phyloP scores from a whole-genome alignment of 2,888 invertebrate species.

The Lamproptera curius region DNA sequence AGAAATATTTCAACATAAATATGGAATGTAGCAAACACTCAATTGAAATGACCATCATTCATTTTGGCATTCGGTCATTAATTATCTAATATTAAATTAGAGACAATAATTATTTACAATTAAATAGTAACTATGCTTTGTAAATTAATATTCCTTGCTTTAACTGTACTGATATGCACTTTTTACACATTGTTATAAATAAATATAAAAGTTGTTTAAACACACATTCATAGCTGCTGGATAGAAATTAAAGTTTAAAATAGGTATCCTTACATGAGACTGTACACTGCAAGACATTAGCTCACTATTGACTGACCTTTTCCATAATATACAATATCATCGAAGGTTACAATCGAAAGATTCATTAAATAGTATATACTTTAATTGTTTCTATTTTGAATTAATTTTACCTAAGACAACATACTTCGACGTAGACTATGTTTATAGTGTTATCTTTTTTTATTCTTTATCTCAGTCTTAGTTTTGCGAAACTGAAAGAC shows the following conservation, averaged over 20 bases:
- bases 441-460: constrained; percentile 72
- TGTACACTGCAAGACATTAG: constrained; percentile 68
- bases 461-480: constrained; percentile 73
- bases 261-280: constrained; percentile 68
- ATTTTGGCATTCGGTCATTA: constrained; percentile 60
- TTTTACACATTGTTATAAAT: constrained; percentile 58
- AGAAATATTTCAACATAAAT: constrained; percentile 76
- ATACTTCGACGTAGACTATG: constrained; percentile 65
- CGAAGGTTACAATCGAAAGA: constrained; percentile 63
- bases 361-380: constrained; percentile 71
- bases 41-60: constrained; percentile 68
- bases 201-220: constrained; percentile 79
- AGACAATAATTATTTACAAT: constrained; percentile 70
- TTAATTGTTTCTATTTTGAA: constrained; percentile 74
- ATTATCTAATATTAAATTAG: constrained; percentile 72
- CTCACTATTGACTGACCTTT: constrained; percentile 58
- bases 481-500: constrained; percentile 71
- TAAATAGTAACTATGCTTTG: constrained; percentile 72
- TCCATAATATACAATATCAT: constrained; percentile 62
- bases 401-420: constrained; percentile 76
- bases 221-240: constrained; percentile 70
- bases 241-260: constrained; percentile 66
- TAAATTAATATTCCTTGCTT: constrained; percentile 69
- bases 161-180: constrained; percentile 74
- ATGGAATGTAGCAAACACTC: constrained; percentile 78